Conservation (phyloP, 2,888 invertebrate species). For the Tetheella fluctuosa region DNA sequence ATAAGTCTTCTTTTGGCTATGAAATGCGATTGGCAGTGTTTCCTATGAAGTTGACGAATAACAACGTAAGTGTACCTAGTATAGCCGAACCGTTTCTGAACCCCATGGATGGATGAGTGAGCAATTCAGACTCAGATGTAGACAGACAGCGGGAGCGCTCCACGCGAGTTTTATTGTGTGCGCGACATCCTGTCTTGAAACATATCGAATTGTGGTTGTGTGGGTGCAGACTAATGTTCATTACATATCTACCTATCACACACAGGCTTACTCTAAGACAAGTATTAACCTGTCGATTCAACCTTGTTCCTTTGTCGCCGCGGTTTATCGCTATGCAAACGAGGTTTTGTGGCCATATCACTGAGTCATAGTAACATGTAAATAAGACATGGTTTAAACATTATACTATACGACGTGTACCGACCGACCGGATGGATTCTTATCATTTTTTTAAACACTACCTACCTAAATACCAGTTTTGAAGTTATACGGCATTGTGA, state of each 20-base stretch:
- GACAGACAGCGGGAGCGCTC: constrained; percentile 24
- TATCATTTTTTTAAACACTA: constrained; percentile 23
- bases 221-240: constrained; percentile 30
- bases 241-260: constrained; percentile 28
- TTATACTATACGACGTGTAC: constrained; percentile 24
- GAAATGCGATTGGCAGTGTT: not conserved
- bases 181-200: constrained; percentile 49
- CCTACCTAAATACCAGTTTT: not conserved
- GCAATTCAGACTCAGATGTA: constrained; percentile 39
- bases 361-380: constrained; percentile 56
- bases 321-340: constrained; percentile 69
- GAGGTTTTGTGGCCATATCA: constrained; percentile 62
- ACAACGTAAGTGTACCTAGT: constrained; percentile 10
- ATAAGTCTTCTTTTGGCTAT: not conserved
- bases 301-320: constrained; percentile 62
- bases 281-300: constrained; percentile 77
- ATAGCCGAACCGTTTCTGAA: constrained; percentile 27
- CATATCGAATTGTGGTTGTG: constrained; percentile 21
- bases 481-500: not conserved
- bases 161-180: constrained; percentile 34
- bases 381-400: constrained; percentile 36
- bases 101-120: constrained; percentile 41
- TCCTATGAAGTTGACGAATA: not conserved
- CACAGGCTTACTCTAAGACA: constrained; percentile 54
- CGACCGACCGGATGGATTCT: constrained; percentile 29